These are phyloP conservation scores for Drosophila ercepeae DNA, from an alignment of 1,140 invertebrate species.

Conservation along the genomic window DNA sequence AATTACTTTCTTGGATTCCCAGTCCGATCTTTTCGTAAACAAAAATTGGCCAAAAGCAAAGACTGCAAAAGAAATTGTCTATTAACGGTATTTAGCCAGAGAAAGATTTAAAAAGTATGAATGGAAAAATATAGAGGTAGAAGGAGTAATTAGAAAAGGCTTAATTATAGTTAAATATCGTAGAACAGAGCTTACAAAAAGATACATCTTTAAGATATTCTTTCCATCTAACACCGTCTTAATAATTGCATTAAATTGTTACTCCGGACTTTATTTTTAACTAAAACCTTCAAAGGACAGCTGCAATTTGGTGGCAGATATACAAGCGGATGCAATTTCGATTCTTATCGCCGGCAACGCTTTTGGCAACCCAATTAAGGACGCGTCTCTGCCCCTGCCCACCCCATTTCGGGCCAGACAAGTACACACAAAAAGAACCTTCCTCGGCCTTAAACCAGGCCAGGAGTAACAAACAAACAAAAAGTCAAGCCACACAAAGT, in stretches of 20 bases:
- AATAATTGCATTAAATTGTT: neutral
- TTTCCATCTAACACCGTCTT: too few species aligned
- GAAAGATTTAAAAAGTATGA: slow-evolving; percentile 34
- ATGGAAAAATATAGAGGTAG: slow-evolving; percentile 10
- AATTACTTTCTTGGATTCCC: slow-evolving; percentile 29
- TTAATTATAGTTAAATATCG: neutral
- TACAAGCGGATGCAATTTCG: slow-evolving; percentile 51
- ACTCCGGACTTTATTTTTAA: neutral
- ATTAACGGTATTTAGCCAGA: slow-evolving; percentile 61
- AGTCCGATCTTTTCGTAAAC: slow-evolving; percentile 52
- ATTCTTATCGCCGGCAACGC: slow-evolving; percentile 44
- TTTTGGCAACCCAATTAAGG: slow-evolving; percentile 60
- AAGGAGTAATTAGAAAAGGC: neutral
- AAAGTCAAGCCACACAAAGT: slow-evolving; percentile 14
- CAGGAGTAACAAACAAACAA: slow-evolving; percentile 49
- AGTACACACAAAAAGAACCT: slow-evolving; percentile 17
- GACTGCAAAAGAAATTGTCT: slow-evolving; percentile 20
- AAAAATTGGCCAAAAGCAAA: slow-evolving; percentile 48
- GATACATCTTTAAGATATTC: too few species aligned
- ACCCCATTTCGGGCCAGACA: neutral
- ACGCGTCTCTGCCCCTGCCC: slow-evolving; percentile 41
- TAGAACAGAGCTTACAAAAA: neutral
- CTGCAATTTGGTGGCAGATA: slow-evolving; percentile 27
- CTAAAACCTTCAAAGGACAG: slow-evolving; percentile 23
- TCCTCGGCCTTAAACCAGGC: slow-evolving; percentile 42